Evolutionary conservation across 2,797 vertebrate genomes (phyloP), one percentile per base, ranked within the genome.

Genomic region (Eupleurogrammus muticus): DNA sequence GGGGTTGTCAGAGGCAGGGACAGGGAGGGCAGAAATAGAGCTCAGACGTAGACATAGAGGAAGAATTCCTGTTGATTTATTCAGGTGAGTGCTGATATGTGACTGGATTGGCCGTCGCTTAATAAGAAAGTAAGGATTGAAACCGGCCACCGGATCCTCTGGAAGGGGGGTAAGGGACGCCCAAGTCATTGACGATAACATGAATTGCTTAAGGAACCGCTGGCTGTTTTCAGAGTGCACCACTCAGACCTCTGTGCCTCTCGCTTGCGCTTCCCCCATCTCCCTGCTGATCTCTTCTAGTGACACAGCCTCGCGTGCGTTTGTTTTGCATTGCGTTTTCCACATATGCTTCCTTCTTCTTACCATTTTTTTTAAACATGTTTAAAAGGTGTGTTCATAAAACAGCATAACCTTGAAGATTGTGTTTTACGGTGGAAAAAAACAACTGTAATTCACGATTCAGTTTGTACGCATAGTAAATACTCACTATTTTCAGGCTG

Each of bases 161-260:
- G 54, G 24, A 40, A 34, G 24, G 23, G 60, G 77, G 28, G 28
- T n/a, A 36, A 51, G 32, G 9, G 23, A 49, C 14, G 16, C 54
- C 52, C 49, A 69, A 73, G 69, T 82, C 90, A 81, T 89, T 89
- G 83, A 87, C 83, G 73, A 66, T 79, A 83, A 83, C 81, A 88
- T 21, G 50, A 81, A 88, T 69, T 63, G 72, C 67, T 84, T 79
- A 20, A 84, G 80, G 78, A 85, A 62, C 9, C 8, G 47, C 21
- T 24, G 74, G 67, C 73, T 83, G 48, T 75, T 69, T 76, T 54
- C 68, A 49, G 69, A 77, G 17, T 60, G 60, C 53, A 66, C 81
- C 74, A 3, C 64, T 76, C 86, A 72, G 82, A 62, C 63, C 75
- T 81, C 58, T 56, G 44, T 44, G 32, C 19, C 32, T 53, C 24